Evolutionary conservation across 2,113 vertebrate genomes (phyloP).

Genomic region (Struthio camelus): DNA sequence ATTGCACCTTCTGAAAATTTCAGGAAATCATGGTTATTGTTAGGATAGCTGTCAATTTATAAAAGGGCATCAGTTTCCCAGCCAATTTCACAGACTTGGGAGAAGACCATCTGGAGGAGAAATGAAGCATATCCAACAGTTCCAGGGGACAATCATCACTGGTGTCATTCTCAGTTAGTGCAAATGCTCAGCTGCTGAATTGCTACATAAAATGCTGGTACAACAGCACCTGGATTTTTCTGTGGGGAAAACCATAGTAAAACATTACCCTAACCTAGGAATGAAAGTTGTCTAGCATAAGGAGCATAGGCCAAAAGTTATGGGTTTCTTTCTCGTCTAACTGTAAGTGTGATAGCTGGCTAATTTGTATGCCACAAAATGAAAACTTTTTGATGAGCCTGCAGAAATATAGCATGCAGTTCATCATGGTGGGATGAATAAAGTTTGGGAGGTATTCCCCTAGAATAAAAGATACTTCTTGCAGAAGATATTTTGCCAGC

Average conservation of each 20-base stretch:
- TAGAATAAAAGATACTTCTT: not conserved
- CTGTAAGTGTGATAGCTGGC: not conserved
- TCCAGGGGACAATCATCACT: slow-evolving; percentile 38
- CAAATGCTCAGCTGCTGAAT: slow-evolving; percentile 14
- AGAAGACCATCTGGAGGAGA: slow-evolving; percentile 61
- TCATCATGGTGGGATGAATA: not conserved
- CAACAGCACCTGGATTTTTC: slow-evolving; percentile 57
- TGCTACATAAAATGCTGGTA: slow-evolving; percentile 32
- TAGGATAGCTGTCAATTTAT: not conserved
- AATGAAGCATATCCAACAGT: slow-evolving; percentile 13
- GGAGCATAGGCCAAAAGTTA: not conserved
- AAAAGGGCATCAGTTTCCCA: not conserved
- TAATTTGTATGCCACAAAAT: not conserved
- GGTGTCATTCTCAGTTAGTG: slow-evolving; percentile 43
- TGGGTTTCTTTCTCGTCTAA: not conserved
- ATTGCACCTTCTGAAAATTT: not conserved
- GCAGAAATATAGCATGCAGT: not conserved
- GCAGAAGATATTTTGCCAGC: not conserved
- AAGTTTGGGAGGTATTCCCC: not conserved
- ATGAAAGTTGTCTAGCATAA: not conserved
- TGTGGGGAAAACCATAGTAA: slow-evolving; percentile 7
- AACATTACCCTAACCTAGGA: not conserved
- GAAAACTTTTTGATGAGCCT: not conserved
- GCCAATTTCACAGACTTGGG: not conserved
- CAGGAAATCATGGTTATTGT: not conserved